phyloP scores from a whole-genome alignment of 2,113 vertebrate genomes.

The Festucalex cinctus region DNA sequence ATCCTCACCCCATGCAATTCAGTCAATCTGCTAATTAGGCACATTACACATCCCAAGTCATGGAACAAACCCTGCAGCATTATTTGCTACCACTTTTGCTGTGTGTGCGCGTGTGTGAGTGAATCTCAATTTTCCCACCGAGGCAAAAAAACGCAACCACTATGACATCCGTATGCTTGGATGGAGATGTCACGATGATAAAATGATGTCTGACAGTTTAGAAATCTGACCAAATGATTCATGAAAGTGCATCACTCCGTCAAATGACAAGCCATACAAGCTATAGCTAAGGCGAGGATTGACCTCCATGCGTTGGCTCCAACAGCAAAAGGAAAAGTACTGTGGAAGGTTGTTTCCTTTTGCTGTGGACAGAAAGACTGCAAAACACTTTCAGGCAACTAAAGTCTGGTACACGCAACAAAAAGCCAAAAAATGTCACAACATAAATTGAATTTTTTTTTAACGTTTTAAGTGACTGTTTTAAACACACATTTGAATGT shows the following conservation, averaged over 20 bases:
- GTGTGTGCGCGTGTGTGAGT: not conserved
- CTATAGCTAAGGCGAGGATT: slow-evolving; percentile 19
- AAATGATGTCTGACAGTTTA: slow-evolving; percentile 35
- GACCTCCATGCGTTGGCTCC: slow-evolving; percentile 14
- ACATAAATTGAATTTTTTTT: too few species aligned
- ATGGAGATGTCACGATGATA: slow-evolving; percentile 50
- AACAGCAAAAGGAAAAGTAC: slow-evolving; percentile 10
- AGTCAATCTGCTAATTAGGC: slow-evolving; percentile 7
- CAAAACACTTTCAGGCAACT: not conserved
- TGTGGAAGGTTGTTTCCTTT: not conserved
- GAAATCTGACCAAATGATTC: slow-evolving; percentile 46
- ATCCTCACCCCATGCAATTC: slow-evolving; percentile 21
- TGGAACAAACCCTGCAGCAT: not conserved
- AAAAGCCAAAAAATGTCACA: too few species aligned
- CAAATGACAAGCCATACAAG: slow-evolving; percentile 21
- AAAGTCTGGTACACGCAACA: too few species aligned
- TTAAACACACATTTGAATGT: too few species aligned
- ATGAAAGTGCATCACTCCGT: slow-evolving; percentile 42
- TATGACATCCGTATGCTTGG: slow-evolving; percentile 39
- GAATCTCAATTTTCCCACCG: slow-evolving; percentile 19
- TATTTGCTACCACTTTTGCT: not conserved
- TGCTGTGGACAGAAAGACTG: not conserved
- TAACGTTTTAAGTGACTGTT: too few species aligned
- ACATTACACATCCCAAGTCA: slow-evolving; percentile 5
- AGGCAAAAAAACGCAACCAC: slow-evolving; percentile 18